Evolutionary conservation across 2,113 vertebrate species (phyloP).

Genomic region (Oenanthe melanoleuca): DNA sequence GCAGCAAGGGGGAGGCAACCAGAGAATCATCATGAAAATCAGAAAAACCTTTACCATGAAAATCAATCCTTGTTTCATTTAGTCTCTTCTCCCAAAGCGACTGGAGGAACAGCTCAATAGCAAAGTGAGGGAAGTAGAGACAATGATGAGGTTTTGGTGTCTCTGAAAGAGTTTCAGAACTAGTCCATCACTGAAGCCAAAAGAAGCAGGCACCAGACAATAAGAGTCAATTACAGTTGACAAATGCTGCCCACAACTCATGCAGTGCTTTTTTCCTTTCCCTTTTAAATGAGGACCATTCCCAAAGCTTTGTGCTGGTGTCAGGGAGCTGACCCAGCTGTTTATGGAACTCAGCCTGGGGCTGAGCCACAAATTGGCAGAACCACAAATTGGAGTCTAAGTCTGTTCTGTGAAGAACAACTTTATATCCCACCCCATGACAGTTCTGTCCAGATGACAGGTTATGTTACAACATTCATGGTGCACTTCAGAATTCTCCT

Average conservation of each 20-base stretch:
- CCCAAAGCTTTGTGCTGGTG: background rate
- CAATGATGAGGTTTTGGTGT: background rate
- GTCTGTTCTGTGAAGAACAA: background rate
- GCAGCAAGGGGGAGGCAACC: background rate
- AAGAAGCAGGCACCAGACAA: background rate
- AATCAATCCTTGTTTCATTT: background rate
- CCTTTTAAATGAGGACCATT: background rate
- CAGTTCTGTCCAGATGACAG: background rate
- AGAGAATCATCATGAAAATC: background rate
- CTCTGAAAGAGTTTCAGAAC: background rate
- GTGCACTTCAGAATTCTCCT: background rate
- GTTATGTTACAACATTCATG: background rate
- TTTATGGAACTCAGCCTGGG: background rate
- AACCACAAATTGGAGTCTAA: background rate
- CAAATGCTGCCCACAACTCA: background rate
- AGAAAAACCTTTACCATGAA: background rate
- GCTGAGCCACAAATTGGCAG: background rate
- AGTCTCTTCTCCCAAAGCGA: background rate
- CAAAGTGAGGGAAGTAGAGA: background rate
- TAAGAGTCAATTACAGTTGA: background rate
- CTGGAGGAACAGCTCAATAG: background rate
- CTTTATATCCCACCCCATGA: background rate
- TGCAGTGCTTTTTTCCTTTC: background rate
- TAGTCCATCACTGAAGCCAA: background rate
- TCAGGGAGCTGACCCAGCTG: background rate